Percentiles rank a stretch among this genome's conserved stretches.
Evolutionary conservation across 2,888 invertebrate genomes (phyloP).

Genomic region (Cantharis nigra): DNA sequence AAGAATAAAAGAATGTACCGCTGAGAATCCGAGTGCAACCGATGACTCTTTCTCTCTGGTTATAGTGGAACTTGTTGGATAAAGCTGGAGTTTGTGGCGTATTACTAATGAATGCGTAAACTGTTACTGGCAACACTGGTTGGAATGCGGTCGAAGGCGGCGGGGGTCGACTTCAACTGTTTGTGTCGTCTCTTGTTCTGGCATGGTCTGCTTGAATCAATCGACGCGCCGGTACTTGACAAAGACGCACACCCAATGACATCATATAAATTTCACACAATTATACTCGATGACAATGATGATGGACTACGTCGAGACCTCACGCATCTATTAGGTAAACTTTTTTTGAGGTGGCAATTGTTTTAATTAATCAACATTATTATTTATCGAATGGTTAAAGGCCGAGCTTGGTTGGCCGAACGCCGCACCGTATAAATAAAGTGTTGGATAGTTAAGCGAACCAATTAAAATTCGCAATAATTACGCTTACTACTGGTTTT

Average conservation of each 20-base stretch:
- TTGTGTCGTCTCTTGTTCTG: slow-evolving; percentile 48
- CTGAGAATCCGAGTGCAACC: slow-evolving; percentile 28
- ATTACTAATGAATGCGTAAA: slow-evolving; percentile 57
- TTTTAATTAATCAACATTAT: background rate
- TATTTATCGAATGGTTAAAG: background rate
- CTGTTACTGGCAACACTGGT: slow-evolving; percentile 56
- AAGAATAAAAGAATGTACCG: slow-evolving; percentile 49
- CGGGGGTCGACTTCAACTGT: slow-evolving; percentile 59
- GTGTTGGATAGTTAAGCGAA: background rate
- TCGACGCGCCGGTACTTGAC: slow-evolving; percentile 44
- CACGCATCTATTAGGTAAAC: slow-evolving; percentile 9
- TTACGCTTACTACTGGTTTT: slow-evolving; percentile 9
- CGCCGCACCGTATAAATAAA: background rate
- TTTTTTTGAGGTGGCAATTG: background rate
- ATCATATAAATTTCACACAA: slow-evolving; percentile 38
- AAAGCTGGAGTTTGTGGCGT: slow-evolving; percentile 44
- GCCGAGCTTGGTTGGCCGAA: background rate
- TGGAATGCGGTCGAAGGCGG: slow-evolving; percentile 59
- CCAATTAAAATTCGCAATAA: slow-evolving; percentile 11
- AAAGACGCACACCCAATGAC: slow-evolving; percentile 42
- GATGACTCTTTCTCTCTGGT: slow-evolving; percentile 26
- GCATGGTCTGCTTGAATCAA: slow-evolving; percentile 49
- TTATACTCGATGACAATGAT: slow-evolving; percentile 33
- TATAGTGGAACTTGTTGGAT: slow-evolving; percentile 28
- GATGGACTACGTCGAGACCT: slow-evolving; percentile 21